Conservation (phyloP, 2,797 vertebrate species). For the Phalanger gymnotis region DNA sequence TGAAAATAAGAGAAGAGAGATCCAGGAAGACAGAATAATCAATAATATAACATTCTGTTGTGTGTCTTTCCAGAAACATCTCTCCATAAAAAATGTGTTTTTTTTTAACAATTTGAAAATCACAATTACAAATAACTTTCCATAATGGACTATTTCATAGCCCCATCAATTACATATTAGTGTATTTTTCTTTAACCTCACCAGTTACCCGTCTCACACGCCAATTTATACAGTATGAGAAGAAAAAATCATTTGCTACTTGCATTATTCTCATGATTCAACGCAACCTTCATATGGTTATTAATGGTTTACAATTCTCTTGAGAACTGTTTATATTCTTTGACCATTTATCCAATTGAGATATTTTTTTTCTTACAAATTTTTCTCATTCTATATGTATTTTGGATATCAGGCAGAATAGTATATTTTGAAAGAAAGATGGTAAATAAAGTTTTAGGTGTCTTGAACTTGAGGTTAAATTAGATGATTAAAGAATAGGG, state of each 20-base stretch:
- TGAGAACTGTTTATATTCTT: not conserved
- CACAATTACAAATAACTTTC: not conserved
- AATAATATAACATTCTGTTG: not conserved
- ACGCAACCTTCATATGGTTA: not conserved
- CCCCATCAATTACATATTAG: not conserved
- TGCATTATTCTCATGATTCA: not conserved
- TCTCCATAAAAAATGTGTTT: not conserved
- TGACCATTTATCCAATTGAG: not conserved
- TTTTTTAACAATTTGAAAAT: not conserved
- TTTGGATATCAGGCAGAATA: not conserved
- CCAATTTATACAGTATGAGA: not conserved
- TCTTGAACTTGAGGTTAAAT: not conserved
- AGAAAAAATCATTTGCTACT: not conserved
- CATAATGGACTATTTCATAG: not conserved
- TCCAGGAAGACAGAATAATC: not conserved
- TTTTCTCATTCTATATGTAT: not conserved
- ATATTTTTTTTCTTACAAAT: not conserved
- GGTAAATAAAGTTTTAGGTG: not conserved
- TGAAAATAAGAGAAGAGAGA: not conserved
- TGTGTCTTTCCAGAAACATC: not conserved
- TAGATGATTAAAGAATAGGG: not conserved
- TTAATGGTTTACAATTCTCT: not conserved
- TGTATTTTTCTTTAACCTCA: not conserved
- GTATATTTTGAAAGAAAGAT: not conserved
- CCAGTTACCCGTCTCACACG: not conserved